phyloP scores from a whole-genome alignment of 1,140 invertebrate genomes.

The Caenorhabditis tropicalis region DNA sequence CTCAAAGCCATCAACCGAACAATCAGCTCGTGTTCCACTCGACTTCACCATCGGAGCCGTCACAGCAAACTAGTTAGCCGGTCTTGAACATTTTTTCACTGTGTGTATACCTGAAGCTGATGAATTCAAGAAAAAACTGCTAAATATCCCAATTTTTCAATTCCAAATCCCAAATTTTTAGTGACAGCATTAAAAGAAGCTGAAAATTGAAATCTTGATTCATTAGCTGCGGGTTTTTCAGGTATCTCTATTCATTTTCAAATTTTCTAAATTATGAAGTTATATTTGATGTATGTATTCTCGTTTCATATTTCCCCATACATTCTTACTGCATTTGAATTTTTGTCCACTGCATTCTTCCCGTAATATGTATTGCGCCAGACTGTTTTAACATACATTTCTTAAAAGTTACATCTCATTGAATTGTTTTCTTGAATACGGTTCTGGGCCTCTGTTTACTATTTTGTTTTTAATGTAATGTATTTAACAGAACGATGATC shows the following conservation, averaged over 20 bases:
- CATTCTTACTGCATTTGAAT: background rate
- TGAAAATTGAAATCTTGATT: background rate
- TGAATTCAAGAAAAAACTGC: background rate
- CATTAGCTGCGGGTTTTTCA: conserved; percentile 25
- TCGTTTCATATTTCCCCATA: background rate
- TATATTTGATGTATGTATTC: background rate
- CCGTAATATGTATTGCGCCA: background rate
- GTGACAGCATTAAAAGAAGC: background rate
- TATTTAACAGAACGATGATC: background rate
- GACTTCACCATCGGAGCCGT: conserved; percentile 24
- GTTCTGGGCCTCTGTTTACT: background rate
- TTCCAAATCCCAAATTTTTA: too few relatives aligned
- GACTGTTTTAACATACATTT: too few relatives aligned
- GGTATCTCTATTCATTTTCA: background rate
- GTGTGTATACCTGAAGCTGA: background rate
- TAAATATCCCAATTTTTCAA: background rate
- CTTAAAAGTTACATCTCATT: background rate
- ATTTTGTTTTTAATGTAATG: too few relatives aligned
- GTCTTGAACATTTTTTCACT: background rate
- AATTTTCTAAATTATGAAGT: background rate
- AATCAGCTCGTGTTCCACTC: background rate
- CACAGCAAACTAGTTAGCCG: background rate
- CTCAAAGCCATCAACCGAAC: conserved; percentile 1
- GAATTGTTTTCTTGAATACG: background rate
- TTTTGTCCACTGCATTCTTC: background rate